Evolutionary conservation across 2,113 vertebrate species (phyloP).

Genomic region (Phycodurus eques): DNA sequence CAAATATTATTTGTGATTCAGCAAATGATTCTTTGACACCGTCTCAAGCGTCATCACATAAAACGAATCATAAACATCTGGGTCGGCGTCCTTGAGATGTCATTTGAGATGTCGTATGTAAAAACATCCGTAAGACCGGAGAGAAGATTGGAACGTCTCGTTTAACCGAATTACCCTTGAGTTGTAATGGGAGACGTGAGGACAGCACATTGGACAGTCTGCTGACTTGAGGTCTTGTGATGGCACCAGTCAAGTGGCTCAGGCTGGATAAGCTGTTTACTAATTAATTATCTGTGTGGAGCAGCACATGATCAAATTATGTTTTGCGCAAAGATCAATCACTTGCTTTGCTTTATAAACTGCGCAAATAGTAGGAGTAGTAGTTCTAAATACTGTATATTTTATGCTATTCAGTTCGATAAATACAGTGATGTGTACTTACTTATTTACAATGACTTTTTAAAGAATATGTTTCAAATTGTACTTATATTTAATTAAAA

Average conservation of each 20-base stretch:
- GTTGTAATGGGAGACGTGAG: slow-evolving; percentile 60
- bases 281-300: slow-evolving; percentile 27
- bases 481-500: too few relatives aligned
- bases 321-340: not conserved
- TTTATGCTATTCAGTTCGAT: not conserved
- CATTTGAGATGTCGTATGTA: not conserved
- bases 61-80: not conserved
- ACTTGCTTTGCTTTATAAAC: not conserved
- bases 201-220: slow-evolving; percentile 51
- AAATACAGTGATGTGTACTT: not conserved
- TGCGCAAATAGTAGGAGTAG: not conserved
- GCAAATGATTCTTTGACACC: not conserved
- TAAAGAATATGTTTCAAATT: not conserved
- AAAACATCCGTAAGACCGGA: not conserved
- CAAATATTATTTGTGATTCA: not conserved
- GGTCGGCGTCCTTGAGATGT: not conserved
- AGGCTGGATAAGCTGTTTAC: slow-evolving; percentile 55
- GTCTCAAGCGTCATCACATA: not conserved
- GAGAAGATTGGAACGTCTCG: slow-evolving; percentile 17
- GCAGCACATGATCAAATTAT: not conserved
- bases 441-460: not conserved
- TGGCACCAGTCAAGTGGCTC: slow-evolving; percentile 19
- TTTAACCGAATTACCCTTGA: slow-evolving; percentile 55
- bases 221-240: slow-evolving; percentile 71
- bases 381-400: not conserved